Conservation (phyloP, 2,888 invertebrate species). For the Dasypogon diadema region DNA sequence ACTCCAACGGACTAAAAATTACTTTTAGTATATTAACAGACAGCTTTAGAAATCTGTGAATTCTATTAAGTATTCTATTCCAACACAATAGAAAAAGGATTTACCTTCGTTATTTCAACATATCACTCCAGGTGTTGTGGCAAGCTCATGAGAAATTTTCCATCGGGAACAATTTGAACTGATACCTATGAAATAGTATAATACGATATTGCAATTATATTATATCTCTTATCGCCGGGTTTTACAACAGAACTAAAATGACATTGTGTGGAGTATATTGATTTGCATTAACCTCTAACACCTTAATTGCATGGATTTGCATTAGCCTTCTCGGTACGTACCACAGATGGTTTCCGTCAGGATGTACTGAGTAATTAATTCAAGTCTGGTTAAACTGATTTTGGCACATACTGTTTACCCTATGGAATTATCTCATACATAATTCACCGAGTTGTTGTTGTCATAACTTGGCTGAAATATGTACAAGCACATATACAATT, state of each 20-base stretch:
- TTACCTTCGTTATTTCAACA: background rate
- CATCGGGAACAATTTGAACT: background rate
- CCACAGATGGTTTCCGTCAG: constrained; percentile 25
- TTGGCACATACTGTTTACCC: constrained; percentile 43
- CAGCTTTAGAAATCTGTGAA: no score
- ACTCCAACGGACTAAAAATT: no score
- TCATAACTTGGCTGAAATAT: background rate
- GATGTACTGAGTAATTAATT: constrained; percentile 38
- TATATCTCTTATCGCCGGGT: background rate
- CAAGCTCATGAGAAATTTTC: background rate
- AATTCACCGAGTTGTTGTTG: constrained; percentile 19
- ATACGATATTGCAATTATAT: background rate
- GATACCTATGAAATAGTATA: background rate
- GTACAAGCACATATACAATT: background rate
- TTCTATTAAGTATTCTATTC: background rate
- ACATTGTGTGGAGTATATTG: background rate
- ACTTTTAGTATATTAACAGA: no score
- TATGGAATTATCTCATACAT: constrained; percentile 37
- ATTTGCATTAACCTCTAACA: constrained; percentile 48
- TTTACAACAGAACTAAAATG: background rate
- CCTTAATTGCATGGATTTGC: constrained; percentile 49
- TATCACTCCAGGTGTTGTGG: background rate
- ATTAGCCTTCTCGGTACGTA: constrained; percentile 23
- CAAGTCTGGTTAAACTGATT: constrained; percentile 41
- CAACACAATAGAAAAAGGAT: no score